These are phyloP conservation scores for Neodiprion lecontei DNA, from an alignment of 1,140 invertebrate species.

Conservation along the genomic window DNA sequence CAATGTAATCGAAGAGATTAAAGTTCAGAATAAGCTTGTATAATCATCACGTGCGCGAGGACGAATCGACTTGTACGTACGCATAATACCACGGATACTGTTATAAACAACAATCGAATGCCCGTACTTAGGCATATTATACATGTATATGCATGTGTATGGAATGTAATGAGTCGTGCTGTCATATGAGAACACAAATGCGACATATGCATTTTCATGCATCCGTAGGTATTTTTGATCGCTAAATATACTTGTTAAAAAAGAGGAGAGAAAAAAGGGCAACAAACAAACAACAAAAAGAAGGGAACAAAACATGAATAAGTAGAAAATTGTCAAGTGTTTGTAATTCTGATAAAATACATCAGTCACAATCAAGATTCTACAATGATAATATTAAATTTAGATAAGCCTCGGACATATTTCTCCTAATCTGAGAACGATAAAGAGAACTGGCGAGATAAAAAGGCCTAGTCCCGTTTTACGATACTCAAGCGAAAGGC, in stretches of 20 bases:
- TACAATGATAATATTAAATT: conserved; percentile 12
- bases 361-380: conserved; percentile 1
- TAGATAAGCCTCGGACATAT: conserved; percentile 9
- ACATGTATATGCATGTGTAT: not conserved
- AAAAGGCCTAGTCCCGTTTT: conserved; percentile 7
- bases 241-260: not conserved
- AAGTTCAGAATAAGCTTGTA: not conserved
- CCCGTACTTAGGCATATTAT: too few species aligned
- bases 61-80: not conserved
- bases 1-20: not conserved
- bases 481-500: not conserved
- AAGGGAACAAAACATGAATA: not conserved
- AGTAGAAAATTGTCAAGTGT: not conserved
- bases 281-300: not conserved
- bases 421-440: conserved; percentile 11
- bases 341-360: not conserved
- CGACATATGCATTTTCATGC: too few species aligned
- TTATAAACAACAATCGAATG: not conserved
- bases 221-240: too few species aligned
- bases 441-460: conserved; percentile 13
- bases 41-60: not conserved
- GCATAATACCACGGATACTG: not conserved
- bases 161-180: not conserved
- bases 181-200: not conserved
- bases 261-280: not conserved